Conservation (phyloP, 2,113 vertebrate species). For the Parotia lawesii region DNA sequence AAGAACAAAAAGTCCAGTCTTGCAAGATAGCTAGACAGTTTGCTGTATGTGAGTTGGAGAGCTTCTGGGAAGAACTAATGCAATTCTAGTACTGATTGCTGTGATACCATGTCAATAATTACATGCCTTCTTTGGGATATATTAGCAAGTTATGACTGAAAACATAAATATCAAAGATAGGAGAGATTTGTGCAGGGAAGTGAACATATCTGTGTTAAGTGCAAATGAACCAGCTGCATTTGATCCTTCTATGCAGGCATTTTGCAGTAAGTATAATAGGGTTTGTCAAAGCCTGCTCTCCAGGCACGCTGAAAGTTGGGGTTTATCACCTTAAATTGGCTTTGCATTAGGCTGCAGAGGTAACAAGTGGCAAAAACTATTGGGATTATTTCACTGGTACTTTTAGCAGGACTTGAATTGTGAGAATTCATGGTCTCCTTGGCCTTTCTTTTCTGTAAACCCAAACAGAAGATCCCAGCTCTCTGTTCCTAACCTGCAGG, state of each 20-base stretch:
- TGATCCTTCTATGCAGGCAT: not conserved
- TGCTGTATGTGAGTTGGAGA: not conserved
- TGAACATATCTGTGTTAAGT: not conserved
- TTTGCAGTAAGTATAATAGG: not conserved
- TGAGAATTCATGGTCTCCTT: not conserved
- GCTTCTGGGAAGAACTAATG: not conserved
- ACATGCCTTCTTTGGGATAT: not conserved
- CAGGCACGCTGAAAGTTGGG: not conserved
- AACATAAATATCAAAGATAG: not conserved
- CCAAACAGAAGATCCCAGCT: not conserved
- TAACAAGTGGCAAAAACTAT: not conserved
- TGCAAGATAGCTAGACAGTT: not conserved
- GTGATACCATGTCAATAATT: not conserved
- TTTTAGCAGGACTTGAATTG: not conserved
- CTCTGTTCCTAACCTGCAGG: not conserved
- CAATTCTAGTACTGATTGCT: not conserved
- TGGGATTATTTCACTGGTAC: not conserved
- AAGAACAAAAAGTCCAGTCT: not conserved
- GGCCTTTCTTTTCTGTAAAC: not conserved
- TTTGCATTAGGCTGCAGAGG: not conserved
- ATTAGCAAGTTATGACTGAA: not conserved
- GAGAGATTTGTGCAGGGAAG: not conserved
- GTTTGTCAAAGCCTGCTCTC: not conserved
- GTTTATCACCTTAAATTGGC: not conserved
- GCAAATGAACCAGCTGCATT: not conserved